These are phyloP conservation scores for Spea bombifrons DNA, from an alignment of 2,113 vertebrate species.

Conservation along the genomic window DNA sequence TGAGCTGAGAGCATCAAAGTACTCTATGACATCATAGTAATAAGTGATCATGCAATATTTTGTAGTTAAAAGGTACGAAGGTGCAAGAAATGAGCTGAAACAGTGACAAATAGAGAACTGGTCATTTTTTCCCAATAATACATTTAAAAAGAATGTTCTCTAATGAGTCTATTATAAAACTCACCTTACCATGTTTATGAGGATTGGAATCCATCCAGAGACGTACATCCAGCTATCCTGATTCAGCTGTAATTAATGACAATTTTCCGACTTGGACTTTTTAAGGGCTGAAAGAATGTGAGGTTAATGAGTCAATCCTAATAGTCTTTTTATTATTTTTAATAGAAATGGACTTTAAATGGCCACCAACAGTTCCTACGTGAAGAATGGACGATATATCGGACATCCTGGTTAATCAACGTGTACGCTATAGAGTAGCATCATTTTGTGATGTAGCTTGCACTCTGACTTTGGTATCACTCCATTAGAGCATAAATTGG, in stretches of 20 bases:
- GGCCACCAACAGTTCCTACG: too few relatives aligned
- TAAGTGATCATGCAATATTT: too few relatives aligned
- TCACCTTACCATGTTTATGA: slow-evolving; percentile 51
- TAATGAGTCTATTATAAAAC: slow-evolving; percentile 48
- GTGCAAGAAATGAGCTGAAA: too few relatives aligned
- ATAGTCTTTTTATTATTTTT: slow-evolving; percentile 41
- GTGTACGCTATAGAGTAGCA: too few relatives aligned
- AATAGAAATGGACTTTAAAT: slow-evolving; percentile 22
- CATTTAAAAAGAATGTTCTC: slow-evolving; percentile 38
- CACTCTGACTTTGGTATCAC: too few relatives aligned
- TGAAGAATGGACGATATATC: too few relatives aligned
- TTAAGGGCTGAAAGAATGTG: slow-evolving; percentile 6
- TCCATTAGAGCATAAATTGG: too few relatives aligned
- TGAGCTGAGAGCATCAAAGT: too few relatives aligned
- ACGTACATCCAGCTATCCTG: slow-evolving; percentile 35
- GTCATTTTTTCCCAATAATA: neutral
- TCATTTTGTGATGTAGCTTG: too few relatives aligned
- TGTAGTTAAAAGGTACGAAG: too few relatives aligned
- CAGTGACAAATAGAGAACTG: neutral
- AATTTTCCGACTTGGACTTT: slow-evolving; percentile 30
- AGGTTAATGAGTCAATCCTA: slow-evolving; percentile 41
- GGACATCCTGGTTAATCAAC: too few relatives aligned
- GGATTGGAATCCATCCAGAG: slow-evolving; percentile 53
- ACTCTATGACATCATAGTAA: too few relatives aligned
- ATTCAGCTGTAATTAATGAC: slow-evolving; percentile 50